A percentile compares a stretch with the other conserved stretches of the same genome.
Conservation (phyloP, 1,140 invertebrate genomes). For the Drosophila prosaltans region DNA sequence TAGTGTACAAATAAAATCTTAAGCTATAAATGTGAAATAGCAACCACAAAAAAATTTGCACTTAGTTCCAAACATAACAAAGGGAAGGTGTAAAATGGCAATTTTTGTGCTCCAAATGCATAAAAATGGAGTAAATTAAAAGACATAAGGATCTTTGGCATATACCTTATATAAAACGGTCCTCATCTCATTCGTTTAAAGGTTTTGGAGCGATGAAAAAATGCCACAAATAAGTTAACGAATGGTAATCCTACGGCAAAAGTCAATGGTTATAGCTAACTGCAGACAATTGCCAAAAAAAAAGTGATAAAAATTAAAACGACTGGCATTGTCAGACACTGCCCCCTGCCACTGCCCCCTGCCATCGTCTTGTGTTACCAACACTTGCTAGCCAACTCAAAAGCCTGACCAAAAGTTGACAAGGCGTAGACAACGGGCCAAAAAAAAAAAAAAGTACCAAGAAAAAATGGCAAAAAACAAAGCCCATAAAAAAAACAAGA, state of each 20-base stretch:
- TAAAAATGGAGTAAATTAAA: no score
- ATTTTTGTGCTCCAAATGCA: no score
- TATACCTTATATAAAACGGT: no score
- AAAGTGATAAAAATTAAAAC: conserved; percentile 2
- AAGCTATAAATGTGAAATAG: no score
- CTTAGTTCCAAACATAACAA: no score
- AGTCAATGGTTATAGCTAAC: conserved; percentile 30
- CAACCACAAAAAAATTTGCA: no score
- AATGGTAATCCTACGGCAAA: neutral
- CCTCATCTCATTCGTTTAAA: neutral
- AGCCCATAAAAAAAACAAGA: neutral
- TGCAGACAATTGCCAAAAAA: conserved; percentile 9
- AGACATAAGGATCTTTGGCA: no score
- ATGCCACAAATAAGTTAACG: neutral
- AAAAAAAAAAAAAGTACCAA: conserved; percentile 35
- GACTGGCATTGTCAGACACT: conserved; percentile 30
- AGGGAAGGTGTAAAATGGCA: no score
- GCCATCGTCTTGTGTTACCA: neutral
- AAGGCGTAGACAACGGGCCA: conserved; percentile 55
- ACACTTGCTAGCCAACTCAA: conserved; percentile 49
- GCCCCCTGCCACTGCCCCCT: neutral
- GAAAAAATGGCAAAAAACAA: conserved; percentile 23
- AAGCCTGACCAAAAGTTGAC: conserved; percentile 68
- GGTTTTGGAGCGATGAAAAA: neutral
- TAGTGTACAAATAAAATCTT: no score